A percentile compares a stretch with the other conserved stretches of the same genome.
These are phyloP conservation scores for Nibea coibor DNA, from an alignment of 2,113 vertebrate species.

Conservation along the genomic window DNA sequence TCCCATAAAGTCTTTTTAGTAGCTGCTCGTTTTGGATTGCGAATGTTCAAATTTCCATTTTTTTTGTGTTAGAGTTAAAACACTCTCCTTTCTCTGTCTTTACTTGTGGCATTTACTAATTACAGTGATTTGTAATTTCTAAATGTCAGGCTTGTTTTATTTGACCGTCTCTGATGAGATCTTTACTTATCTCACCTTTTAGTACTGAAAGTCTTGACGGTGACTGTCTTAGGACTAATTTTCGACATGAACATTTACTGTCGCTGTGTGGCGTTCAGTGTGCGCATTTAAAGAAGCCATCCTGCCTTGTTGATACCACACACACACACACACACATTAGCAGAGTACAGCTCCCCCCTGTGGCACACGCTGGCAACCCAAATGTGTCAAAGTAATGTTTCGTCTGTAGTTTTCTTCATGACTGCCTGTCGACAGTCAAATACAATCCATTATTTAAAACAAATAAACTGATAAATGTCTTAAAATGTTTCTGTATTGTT, in stretches of 20 bases:
- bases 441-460: neutral
- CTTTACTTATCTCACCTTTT: neutral
- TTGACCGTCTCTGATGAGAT: no score
- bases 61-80: no score
- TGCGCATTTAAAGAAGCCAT: neutral
- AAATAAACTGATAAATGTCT: neutral
- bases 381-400: neutral
- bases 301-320: neutral
- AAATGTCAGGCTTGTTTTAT: neutral
- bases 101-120: neutral
- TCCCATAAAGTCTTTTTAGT: neutral
- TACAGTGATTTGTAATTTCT: neutral
- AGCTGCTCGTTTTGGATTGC: neutral
- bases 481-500: neutral
- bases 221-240: no score
- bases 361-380: constrained; percentile 41
- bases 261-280: neutral
- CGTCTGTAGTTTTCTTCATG: neutral
- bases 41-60: neutral
- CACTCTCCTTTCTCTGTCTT: neutral
- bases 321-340: constrained; percentile 6
- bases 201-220: neutral
- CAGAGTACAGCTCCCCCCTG: constrained; percentile 65
- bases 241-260: no score
- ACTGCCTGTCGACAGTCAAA: neutral